phyloP scores from a whole-genome alignment of 2,797 vertebrate species.

The Cheirogaleus major region DNA sequence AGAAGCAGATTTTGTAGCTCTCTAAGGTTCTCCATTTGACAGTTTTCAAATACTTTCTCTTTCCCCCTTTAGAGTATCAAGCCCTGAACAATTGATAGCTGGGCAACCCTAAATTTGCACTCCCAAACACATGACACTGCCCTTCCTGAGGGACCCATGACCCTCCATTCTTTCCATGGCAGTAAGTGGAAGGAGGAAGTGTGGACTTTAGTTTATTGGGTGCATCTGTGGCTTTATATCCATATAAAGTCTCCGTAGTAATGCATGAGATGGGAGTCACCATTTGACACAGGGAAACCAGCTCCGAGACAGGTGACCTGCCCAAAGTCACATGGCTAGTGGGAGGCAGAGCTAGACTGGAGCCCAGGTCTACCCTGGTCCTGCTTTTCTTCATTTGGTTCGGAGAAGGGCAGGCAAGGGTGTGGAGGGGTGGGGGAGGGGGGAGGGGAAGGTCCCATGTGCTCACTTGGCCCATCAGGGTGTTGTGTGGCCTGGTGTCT shows the following conservation, averaged over 20 bases:
- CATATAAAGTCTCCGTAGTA: too few species aligned
- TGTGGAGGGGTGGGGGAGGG: background rate
- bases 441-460: background rate
- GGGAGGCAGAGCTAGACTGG: background rate
- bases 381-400: background rate
- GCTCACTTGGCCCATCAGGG: background rate
- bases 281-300: background rate
- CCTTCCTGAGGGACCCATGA: background rate
- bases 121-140: rapidly evolving
- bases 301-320: background rate
- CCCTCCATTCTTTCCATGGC: rapidly evolving
- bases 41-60: background rate
- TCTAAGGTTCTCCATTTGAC: background rate
- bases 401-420: background rate
- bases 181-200: rapidly evolving
- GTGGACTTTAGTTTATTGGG: background rate
- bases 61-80: too few species aligned
- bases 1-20: background rate
- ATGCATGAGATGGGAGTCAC: background rate
- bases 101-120: background rate
- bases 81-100: background rate
- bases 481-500: background rate
- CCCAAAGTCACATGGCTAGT: background rate
- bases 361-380: too few species aligned
- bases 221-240: background rate